Evolutionary conservation across 2,113 vertebrate species (phyloP), one percentile per base, ranked within the genome.

Genomic region (Grantiella picta): DNA sequence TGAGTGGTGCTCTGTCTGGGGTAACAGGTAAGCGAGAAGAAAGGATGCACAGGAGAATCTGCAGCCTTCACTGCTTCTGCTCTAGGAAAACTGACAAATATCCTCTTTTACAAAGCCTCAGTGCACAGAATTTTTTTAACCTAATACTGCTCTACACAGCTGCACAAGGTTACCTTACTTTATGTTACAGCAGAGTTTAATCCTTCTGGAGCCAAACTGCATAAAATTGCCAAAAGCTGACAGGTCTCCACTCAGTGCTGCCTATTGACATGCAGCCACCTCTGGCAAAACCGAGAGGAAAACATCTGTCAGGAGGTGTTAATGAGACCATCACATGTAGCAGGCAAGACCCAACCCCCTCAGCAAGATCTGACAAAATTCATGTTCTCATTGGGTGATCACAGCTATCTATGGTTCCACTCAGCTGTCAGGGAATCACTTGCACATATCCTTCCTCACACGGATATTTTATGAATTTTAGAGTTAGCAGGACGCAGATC

Each of bases 331-430:
- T 50, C 65, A 78, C n/a, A 63, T 20, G 79, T 11, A 59, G 72
- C 68, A 90, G 72, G 76, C 90, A 88, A 93, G 90, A 94, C 60
- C 45, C 83, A 86, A 83, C 79, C 77, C 92, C 87, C 72, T 92
- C 91, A 80, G 88, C 76, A 90, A 92, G 72, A 92, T 50, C 82
- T 85, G 68, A 73, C 80, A 80, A 77, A 93, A 86, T 47, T 73
- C 42, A 7, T 35, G 63, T 65, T 83, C 82, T 86, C 76, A 16
- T 81, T 1, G 0, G 71, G 54, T 80, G 71, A 83, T 86, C 68
- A 44, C 76, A 86, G 66, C 64, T 65, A 44, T 53, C 70, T 88
- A 11, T 0, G 0, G 35, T 27, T 84, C 90, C 47, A 11, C 71
- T 90, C 54, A 72, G 79, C 79, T 6, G 2, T 18, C 79, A 72